Percentiles rank a stretch among this genome's conserved stretches.
phyloP scores from a whole-genome alignment of 2,888 invertebrate species.

The Andrena trimmerana region DNA sequence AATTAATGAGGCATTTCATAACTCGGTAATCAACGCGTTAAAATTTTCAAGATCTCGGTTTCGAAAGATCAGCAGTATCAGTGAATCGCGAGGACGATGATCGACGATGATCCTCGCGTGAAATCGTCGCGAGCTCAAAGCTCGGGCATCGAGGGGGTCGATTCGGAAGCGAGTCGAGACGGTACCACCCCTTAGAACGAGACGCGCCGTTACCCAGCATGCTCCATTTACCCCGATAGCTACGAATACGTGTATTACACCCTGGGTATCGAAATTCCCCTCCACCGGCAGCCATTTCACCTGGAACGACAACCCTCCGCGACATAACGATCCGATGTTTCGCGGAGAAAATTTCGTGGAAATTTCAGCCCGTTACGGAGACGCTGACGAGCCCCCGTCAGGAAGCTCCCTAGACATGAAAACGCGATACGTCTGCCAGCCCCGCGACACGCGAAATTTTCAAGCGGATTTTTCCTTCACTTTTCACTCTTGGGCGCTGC shows the following conservation, averaged over 20 bases:
- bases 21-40: neutral
- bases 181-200: slow-evolving; percentile 46
- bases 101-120: slow-evolving; percentile 24
- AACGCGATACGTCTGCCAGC: slow-evolving; percentile 2
- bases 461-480: slow-evolving; percentile 4
- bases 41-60: neutral
- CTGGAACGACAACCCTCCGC: slow-evolving; percentile 51
- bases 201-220: slow-evolving; percentile 74
- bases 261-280: slow-evolving; percentile 64
- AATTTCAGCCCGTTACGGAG: slow-evolving; percentile 8
- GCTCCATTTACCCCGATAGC: slow-evolving; percentile 78
- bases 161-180: slow-evolving; percentile 41
- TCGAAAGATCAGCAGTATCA: neutral
- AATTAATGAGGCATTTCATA: no score
- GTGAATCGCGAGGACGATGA: neutral
- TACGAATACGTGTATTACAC: slow-evolving; percentile 75
- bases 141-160: slow-evolving; percentile 59
- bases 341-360: slow-evolving; percentile 39
- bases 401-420: slow-evolving; percentile 3
- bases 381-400: neutral
- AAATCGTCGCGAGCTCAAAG: slow-evolving; percentile 72
- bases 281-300: slow-evolving; percentile 41
- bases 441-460: slow-evolving; percentile 3
- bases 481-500: neutral
- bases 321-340: slow-evolving; percentile 58